phyloP scores from a whole-genome alignment of 2,888 invertebrate genomes.

The Drosophila setosimentum region DNA sequence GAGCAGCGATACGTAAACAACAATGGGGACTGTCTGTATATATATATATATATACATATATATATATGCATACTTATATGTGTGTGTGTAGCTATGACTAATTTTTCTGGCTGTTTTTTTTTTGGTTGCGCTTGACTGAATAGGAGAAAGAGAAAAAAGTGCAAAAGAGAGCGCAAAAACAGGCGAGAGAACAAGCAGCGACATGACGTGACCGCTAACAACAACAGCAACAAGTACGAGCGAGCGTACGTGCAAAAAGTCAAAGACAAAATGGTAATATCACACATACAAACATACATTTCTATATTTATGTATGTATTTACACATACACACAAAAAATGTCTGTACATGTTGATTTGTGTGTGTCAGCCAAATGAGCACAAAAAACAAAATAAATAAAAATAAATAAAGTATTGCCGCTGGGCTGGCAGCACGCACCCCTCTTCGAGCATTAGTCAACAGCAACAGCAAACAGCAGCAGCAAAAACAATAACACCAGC shows the following conservation, averaged over 20 bases:
- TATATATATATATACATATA: not conserved
- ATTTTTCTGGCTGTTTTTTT: conserved; percentile 55
- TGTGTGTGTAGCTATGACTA: conserved; percentile 55
- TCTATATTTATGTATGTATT: not conserved
- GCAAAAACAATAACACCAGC: conserved; percentile 27
- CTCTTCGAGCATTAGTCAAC: conserved; percentile 29
- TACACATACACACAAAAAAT: not conserved
- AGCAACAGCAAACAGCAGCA: conserved; percentile 34
- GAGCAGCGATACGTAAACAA: conserved; percentile 40
- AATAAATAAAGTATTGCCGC: conserved; percentile 23
- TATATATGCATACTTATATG: conserved; percentile 3
- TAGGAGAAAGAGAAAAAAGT: conserved; percentile 10
- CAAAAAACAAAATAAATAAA: conserved; percentile 26
- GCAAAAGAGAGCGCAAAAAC: conserved; percentile 25
- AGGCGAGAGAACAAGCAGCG: conserved; percentile 16
- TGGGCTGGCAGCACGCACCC: conserved; percentile 10
- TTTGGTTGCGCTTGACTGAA: conserved; percentile 57
- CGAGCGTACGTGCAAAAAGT: conserved; percentile 75
- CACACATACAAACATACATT: conserved; percentile 20
- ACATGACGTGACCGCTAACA: conserved; percentile 77
- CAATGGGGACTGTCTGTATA: conserved; percentile 27
- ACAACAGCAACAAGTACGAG: conserved; percentile 77
- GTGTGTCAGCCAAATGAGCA: conserved; percentile 52
- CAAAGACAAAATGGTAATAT: conserved; percentile 60
- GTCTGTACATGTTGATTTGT: conserved; percentile 5